Conservation (phyloP, 2,113 vertebrate species). For the Pipa parva region DNA sequence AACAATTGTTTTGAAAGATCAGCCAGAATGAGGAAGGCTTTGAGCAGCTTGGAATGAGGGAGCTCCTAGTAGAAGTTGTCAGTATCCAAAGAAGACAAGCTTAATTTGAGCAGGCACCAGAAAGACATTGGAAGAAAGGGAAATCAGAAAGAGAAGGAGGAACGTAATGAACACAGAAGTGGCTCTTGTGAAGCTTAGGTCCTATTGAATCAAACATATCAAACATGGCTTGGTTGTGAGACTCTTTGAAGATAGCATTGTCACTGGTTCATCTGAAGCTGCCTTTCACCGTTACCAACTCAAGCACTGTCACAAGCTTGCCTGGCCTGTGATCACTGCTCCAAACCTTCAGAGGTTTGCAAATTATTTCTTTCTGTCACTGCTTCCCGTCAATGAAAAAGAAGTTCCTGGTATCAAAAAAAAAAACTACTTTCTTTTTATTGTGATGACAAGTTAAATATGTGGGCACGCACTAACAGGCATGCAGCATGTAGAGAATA, state of each 20-base stretch:
- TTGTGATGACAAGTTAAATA: slow-evolving; percentile 16
- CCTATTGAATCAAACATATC: slow-evolving; percentile 39
- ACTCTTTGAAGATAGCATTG: slow-evolving; percentile 46
- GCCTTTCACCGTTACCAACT: slow-evolving; percentile 33
- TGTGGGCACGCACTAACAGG: neutral
- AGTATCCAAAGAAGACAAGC: slow-evolving; percentile 30
- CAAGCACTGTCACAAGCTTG: slow-evolving; percentile 31
- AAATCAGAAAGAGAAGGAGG: slow-evolving; percentile 27
- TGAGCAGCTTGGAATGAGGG: slow-evolving; percentile 32
- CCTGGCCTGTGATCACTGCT: slow-evolving; percentile 35
- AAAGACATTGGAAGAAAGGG: slow-evolving; percentile 28
- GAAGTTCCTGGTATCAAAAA: neutral
- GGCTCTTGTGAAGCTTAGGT: slow-evolving; percentile 41
- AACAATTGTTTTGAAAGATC: slow-evolving; percentile 32
- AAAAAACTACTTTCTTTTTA: neutral
- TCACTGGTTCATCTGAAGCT: slow-evolving; percentile 30
- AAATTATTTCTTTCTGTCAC: slow-evolving; percentile 38
- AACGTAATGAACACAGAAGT: slow-evolving; percentile 38
- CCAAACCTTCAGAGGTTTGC: slow-evolving; percentile 31
- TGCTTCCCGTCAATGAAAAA: slow-evolving; percentile 32
- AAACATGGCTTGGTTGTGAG: slow-evolving; percentile 37
- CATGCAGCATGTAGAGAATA: neutral
- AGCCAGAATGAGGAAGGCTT: slow-evolving; percentile 27
- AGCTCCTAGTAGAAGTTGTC: slow-evolving; percentile 35
- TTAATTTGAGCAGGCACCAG: slow-evolving; percentile 39